Evolutionary conservation across 2,797 vertebrate species (phyloP), one percentile per base, ranked within the genome.

Genomic region (Erethizon dorsatum): DNA sequence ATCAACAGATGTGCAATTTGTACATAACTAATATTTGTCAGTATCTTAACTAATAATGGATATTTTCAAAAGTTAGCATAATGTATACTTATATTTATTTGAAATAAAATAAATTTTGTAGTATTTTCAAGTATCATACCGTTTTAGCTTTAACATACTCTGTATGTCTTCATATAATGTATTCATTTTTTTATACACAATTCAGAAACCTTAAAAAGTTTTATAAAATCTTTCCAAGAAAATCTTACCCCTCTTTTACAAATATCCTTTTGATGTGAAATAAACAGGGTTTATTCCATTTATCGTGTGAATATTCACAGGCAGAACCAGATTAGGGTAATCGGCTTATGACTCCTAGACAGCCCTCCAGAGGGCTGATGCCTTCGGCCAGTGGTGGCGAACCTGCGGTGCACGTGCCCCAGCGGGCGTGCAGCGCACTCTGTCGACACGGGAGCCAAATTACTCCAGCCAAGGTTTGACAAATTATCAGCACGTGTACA

Each of bases 71-170:
- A 83, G 59, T 96, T 97, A 97, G 88, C 86, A 96, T 97, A 95
- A 88, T 97, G 94, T 98, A 96, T 91, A 96, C 83, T 90, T 26
- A 54, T 98, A 98, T 98, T 98, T 98, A 98, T 98, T 98, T 98
- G 59, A 92, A 14, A 94, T 95, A 87, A 95, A 82, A 77, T 96
- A 37, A 92, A 95, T 93, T 91, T 95, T 94, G 96, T 97, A 89
- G 96, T 97, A 90, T 83, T 98, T 98, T 97, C 90, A 45, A 96
- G 97, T 90, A 96, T 79, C 86, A 92, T 75, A 91, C 83, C 63
- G 71, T 54, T 97, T 97, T 92, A 83, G 79, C 63, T 93, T 96
- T 82, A 96, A 89, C 45, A 78, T 82, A 17, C 17, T 7, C 22
- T 97, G 33, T 90, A 61, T 83, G n/a, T 92, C 83, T 92, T 59